Evolutionary conservation across 2,797 vertebrate species (phyloP), one percentile per base, ranked within the genome.

Genomic region (Siniperca scherzeri): DNA sequence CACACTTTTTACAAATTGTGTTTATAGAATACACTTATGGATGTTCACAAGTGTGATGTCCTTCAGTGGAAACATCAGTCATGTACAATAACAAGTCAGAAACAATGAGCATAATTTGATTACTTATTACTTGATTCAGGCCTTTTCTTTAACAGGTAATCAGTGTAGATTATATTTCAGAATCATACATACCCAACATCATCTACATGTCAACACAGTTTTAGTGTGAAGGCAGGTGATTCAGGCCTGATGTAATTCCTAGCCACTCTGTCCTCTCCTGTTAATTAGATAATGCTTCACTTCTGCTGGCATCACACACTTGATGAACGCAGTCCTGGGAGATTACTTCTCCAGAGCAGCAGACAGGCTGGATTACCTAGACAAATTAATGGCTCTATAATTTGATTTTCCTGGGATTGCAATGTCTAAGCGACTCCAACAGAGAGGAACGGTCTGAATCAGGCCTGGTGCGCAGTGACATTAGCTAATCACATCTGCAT

Each of bases 371-470:
- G 95, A 97, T 96, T 96, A 96, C 95, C 94, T 91, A 92, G 92
- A 95, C 93, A 96, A 96, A 96, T 96, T 95, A 96, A 96, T 96
- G 96, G 95, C 93, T 94, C 93, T 94, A 94, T 96, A 96, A 97
- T 96, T 96, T 91, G 95, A 96, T 96, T 96, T 96, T 95, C 80
- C 87, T 79, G 70, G 94, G 94, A 96, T 93, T 93, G 94, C 89
- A 77, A 91, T 81, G 87, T 94, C 92, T 94, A 91, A 94, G 93
- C 87, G 91, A 94, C 93, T 94, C 94, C 91, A 87, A 90, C 90
- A 66, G 90, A 91, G 91, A 89, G 83, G 82, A 91, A 85, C 80
- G 70, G 84, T 83, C 88, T 91, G 91, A 93, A 89, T 90, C 87
- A 90, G 94, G 86, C 89, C 85, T 65, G 78, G 88, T 81, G 89